Base-by-base conservation (phyloP, 2,797 vertebrate genomes). In the Hoplostethus mediterraneus region DNA sequence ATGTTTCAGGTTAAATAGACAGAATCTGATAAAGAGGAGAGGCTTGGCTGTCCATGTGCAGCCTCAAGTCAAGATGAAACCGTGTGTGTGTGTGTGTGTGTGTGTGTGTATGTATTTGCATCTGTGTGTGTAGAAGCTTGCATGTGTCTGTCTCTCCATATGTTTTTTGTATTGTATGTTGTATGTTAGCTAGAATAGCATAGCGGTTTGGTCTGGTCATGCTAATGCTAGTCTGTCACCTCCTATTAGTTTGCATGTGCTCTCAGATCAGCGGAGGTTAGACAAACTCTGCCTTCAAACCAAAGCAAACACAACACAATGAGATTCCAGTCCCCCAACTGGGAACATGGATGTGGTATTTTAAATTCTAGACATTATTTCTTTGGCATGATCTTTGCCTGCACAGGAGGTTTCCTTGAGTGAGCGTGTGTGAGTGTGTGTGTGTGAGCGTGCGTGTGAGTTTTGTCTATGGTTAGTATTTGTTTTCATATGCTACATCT, bases 231-330 rank as follows among this genome's bases (percentile, higher is more conserved):
- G 51, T 63, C 40, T 56, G 16, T 67, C 66, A 75, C 67, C 70
- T 69, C 54, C 28, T 40, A 64, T 28, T 68, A 67, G 57, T 82
- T 64, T 77, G 36, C 65, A 71, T 47, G 72, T 17, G 13, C 68
- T 61, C 59, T 61, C 7, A 72, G 78, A 78, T 73, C 63, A 63
- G 40, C 54, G 58, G 58, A 71, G 73, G 44, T 61, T 47, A 47
- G 56, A 83, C 74, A 81, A 81, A 75, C 66, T 84, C 67, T 80
- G 73, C 71, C 73, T 82, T 81, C 53, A 83, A 70, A 79, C 25
- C 48, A 67, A 83, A 82, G 11, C 67, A 82, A 85, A 80, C 74
- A 62, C 30, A 70, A 72, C 38, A 47, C 67, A 62, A 64, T 73
- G 58, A 11, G 67, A 71, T 73, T 68, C 40, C 72, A 6, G 6